Conservation (phyloP, 2,888 invertebrate species). For the Tetragonula carbonaria region DNA sequence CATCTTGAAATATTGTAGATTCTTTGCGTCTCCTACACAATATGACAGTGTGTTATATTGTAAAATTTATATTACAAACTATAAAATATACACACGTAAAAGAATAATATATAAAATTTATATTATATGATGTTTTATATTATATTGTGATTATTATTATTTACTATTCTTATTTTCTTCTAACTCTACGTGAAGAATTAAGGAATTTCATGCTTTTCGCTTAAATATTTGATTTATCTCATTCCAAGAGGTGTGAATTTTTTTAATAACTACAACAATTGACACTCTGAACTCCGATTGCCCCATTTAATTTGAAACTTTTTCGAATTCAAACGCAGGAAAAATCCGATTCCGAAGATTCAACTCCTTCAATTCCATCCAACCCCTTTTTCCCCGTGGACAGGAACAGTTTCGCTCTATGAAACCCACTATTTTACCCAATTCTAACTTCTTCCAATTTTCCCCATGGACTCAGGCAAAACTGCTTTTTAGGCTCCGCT, state of each 20-base stretch:
- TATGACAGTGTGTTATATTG: no score
- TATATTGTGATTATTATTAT: no score
- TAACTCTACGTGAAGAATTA: neutral
- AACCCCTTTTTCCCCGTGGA: constrained; percentile 1
- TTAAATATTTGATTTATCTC: neutral
- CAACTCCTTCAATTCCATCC: neutral
- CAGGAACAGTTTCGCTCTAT: neutral
- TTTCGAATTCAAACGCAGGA: neutral
- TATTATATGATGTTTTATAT: no score
- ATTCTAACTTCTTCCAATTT: constrained; percentile 19
- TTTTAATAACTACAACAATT: neutral
- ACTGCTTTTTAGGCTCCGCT: constrained; percentile 11
- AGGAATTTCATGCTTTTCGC: neutral
- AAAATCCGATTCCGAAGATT: constrained; percentile 16
- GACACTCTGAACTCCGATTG: neutral
- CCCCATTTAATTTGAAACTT: neutral
- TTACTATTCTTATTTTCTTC: neutral
- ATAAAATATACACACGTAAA: no score
- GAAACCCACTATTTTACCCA: constrained; percentile 7
- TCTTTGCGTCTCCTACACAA: no score
- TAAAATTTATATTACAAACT: no score
- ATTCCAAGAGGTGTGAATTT: neutral
- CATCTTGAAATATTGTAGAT: no score
- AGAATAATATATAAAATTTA: no score
- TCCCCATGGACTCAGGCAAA: constrained; percentile 3